These are phyloP conservation scores for Octonoba sinensis DNA, from an alignment of 2,888 invertebrate species.

Conservation along the genomic window DNA sequence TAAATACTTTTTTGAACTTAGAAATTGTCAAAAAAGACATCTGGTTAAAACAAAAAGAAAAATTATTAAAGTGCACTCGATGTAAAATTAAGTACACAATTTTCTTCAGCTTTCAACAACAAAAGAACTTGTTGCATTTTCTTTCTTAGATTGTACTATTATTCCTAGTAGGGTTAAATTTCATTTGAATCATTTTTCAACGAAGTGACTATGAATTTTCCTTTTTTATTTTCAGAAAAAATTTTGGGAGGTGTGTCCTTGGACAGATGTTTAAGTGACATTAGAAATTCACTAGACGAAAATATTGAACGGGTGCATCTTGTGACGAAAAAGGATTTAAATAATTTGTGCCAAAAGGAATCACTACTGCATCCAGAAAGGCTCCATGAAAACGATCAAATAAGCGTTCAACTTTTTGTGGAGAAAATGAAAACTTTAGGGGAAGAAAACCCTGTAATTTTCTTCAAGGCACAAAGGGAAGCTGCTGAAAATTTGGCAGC, in stretches of 20 bases:
- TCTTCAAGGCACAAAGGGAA: slow-evolving; percentile 14
- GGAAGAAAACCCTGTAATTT: slow-evolving; percentile 7
- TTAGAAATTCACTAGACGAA: neutral
- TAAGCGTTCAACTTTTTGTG: slow-evolving; percentile 15
- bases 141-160: too few relatives aligned
- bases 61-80: too few relatives aligned
- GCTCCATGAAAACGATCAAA: slow-evolving; percentile 1
- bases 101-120: too few relatives aligned
- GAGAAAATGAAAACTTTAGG: neutral
- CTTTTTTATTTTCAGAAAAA: slow-evolving; percentile 5
- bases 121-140: too few relatives aligned
- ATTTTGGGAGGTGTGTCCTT: slow-evolving; percentile 2
- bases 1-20: too few relatives aligned
- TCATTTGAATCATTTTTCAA: too few relatives aligned
- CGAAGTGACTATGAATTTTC: neutral
- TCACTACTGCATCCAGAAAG: neutral
- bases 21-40: too few relatives aligned
- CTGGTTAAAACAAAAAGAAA: too few relatives aligned
- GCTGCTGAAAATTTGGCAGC: neutral
- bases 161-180: too few relatives aligned
- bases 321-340: slow-evolving; percentile 6
- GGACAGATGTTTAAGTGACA: slow-evolving; percentile 15
- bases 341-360: slow-evolving; percentile 5
- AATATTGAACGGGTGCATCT: slow-evolving; percentile 3
- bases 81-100: too few relatives aligned